Conservation (phyloP, 2,113 vertebrate genomes). For the Nesogale talazaci region DNA sequence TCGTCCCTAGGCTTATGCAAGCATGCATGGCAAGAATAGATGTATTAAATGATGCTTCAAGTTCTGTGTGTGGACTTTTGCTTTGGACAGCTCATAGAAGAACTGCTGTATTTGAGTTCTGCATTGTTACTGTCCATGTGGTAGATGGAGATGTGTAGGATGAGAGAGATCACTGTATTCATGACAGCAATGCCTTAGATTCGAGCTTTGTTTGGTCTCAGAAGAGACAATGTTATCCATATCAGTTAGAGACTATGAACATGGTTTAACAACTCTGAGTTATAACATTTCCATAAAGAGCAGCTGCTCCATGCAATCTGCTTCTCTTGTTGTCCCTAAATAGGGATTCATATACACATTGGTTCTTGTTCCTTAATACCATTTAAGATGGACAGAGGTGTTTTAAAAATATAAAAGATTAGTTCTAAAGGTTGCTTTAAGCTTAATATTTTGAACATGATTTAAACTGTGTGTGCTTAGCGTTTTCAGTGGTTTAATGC, state of each 20-base stretch:
- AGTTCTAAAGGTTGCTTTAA: slow-evolving; percentile 66
- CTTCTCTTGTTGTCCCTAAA: slow-evolving; percentile 5
- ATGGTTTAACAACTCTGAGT: slow-evolving; percentile 34
- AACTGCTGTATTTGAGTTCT: not conserved
- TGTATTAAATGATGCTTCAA: not conserved
- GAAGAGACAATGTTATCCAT: slow-evolving; percentile 39
- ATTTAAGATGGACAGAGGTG: slow-evolving; percentile 49
- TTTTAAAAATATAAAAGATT: slow-evolving; percentile 44
- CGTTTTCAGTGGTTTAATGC: slow-evolving; percentile 81
- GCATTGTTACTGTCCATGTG: slow-evolving; percentile 14
- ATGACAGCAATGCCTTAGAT: slow-evolving; percentile 39
- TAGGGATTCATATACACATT: not conserved
- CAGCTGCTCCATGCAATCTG: slow-evolving; percentile 65
- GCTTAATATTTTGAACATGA: slow-evolving; percentile 69
- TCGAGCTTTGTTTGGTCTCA: slow-evolving; percentile 41
- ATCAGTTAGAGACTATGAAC: slow-evolving; percentile 57
- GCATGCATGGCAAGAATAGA: not conserved
- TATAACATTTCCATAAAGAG: slow-evolving; percentile 69
- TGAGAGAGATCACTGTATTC: not conserved
- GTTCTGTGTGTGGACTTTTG: slow-evolving; percentile 18
- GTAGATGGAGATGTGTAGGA: not conserved
- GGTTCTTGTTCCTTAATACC: not conserved
- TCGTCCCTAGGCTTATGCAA: not conserved
- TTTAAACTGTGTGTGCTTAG: slow-evolving; percentile 73
- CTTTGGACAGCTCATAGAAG: not conserved